Evolutionary conservation across 2,797 vertebrate genomes (phyloP), one percentile per base, ranked within the genome.

Genomic region (Dicrostonyx torquatus): DNA sequence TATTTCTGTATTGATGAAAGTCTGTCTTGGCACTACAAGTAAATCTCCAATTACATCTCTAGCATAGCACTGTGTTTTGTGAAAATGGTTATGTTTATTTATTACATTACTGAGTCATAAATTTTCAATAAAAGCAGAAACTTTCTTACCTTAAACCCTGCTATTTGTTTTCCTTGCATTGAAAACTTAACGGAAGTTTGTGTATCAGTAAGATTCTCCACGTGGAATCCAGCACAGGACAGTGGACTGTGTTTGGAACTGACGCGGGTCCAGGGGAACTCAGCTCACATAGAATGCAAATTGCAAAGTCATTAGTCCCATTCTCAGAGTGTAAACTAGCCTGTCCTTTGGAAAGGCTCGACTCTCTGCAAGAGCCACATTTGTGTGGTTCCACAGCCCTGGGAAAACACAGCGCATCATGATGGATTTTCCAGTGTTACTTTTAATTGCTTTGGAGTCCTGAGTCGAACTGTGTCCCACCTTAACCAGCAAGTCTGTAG

Each of bases 71-170:
- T 98, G 98, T 98, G 96, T 98, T 96, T 97, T 99, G 98, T 97
- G 96, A 95, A 98, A 98, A 98, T 98, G 98, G 99, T 98, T 98
- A 98, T 98, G 98, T 99, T 99, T 99, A 99, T 99, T 99, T 99
- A 99, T 99, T 99, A 99, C 98, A 99, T 98, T 99, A 94, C 97
- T 98, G 95, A 98, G 98, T 99, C 99, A 98, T 99, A 99, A 98
- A 98, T 99, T 99, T 99, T 99, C 99, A 99, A 99, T 99, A 99
- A 99, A 99, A 99, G 97, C 97, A 97, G 98, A 98, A 98, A 98
- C 98, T 99, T 99, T 99, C 99, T 99, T 99, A 99, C 98, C 98
- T 97, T 97, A 98, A 97, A 96, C 87, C 93, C 90, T 70, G 97
- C 94, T 92, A 77, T 62, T 79, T 95, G 85, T 97, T 97, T 31